Evolutionary conservation across 2,797 vertebrate genomes (phyloP).

Genomic region (Gallinago solitaria): DNA sequence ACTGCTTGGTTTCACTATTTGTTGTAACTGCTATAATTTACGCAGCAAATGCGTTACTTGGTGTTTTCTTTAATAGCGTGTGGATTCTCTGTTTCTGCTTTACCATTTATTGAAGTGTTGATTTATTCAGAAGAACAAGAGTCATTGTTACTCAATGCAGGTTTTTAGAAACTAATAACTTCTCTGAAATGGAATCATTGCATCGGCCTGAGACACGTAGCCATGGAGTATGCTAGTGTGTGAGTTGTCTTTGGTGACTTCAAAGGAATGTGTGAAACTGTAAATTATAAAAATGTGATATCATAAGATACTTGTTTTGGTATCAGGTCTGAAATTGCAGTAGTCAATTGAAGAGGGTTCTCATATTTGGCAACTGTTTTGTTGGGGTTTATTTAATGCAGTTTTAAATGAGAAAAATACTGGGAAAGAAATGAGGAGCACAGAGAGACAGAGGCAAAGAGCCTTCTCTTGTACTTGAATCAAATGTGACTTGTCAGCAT

Average conservation of each 20-base stretch:
- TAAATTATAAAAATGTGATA: not conserved
- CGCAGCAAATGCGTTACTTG: fast-evolving
- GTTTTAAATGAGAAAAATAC: not conserved
- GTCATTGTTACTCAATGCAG: not conserved
- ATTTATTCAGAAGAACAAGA: not conserved
- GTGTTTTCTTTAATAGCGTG: not conserved
- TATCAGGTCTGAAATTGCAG: not conserved
- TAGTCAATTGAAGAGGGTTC: not conserved
- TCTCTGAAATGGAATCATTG: not conserved
- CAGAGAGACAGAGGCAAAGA: not conserved
- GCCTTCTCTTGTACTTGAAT: not conserved
- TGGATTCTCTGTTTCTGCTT: not conserved
- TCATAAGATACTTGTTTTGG: not conserved
- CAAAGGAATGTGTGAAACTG: not conserved
- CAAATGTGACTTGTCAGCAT: not conserved
- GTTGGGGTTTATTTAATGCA: not conserved
- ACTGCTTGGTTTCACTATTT: not conserved
- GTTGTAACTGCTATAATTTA: not conserved
- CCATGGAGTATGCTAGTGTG: not conserved
- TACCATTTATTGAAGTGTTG: not conserved
- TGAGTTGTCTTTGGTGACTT: not conserved
- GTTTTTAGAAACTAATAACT: not conserved
- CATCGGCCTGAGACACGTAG: not conserved
- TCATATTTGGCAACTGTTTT: not conserved
- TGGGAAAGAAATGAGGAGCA: not conserved